A percentile compares a stretch with the other conserved stretches of the same genome.
Conservation (phyloP, 2,113 vertebrate genomes). For the Odontesthes bonariensis region DNA sequence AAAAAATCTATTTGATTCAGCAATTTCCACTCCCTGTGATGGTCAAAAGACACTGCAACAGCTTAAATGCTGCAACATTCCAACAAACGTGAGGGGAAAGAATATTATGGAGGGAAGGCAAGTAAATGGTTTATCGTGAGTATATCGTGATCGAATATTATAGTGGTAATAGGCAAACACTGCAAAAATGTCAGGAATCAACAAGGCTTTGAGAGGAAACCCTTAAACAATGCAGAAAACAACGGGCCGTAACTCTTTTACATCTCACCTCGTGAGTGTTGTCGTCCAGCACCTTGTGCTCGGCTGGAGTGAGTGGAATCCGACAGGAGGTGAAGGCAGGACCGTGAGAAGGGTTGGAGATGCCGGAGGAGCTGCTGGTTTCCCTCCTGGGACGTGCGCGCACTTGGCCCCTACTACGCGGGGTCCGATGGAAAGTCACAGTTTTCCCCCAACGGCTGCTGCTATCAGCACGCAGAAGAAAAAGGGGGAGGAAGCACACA, state of each 20-base stretch:
- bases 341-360: conserved; percentile 31
- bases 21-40: neutral
- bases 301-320: conserved; percentile 62
- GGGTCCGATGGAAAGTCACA: conserved; percentile 59
- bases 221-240: too few species aligned
- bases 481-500: conserved; percentile 13
- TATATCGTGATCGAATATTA: too few species aligned
- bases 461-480: conserved; percentile 33
- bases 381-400: conserved; percentile 61
- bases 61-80: too few species aligned
- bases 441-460: conserved; percentile 42
- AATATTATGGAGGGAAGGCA: too few species aligned
- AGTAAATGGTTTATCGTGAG: too few species aligned
- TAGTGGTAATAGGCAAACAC: too few species aligned
- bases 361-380: conserved; percentile 15
- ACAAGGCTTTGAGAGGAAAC: too few species aligned
- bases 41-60: too few species aligned
- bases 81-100: too few species aligned
- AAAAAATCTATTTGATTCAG: neutral
- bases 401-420: conserved; percentile 13
- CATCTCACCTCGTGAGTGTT: conserved; percentile 81
- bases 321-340: conserved; percentile 69
- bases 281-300: conserved; percentile 69
- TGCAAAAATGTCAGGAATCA: too few species aligned
- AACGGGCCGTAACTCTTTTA: neutral